phyloP scores from a whole-genome alignment of 1,140 invertebrate species.

The Aphidius ervi region DNA sequence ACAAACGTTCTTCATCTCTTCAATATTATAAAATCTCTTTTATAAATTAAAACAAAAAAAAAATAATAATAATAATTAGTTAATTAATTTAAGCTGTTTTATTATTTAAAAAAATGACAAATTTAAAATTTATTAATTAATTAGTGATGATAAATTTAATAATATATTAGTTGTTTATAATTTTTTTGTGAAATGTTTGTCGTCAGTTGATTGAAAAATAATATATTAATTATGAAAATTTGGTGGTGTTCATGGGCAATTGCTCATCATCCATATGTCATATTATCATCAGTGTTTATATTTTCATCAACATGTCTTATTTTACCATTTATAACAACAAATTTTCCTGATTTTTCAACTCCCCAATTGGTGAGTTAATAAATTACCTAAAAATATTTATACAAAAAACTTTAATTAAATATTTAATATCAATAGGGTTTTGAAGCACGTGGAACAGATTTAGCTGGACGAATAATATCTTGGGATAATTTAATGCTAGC shows the following conservation, averaged over 20 bases:
- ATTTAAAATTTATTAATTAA: too few species aligned
- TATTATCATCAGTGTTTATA: constrained; percentile 64
- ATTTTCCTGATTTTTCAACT: constrained; percentile 73
- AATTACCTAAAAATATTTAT: constrained; percentile 13
- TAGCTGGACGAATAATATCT: constrained; percentile 72
- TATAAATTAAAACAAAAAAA: too few species aligned
- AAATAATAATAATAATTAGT: too few species aligned
- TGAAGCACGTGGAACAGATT: constrained; percentile 79
- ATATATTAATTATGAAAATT: constrained; percentile 32
- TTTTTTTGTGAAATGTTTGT: too few species aligned
- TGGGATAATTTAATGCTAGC: constrained; percentile 81
- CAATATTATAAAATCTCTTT: too few species aligned
- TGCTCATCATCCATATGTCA: constrained; percentile 70
- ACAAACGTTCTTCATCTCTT: too few species aligned
- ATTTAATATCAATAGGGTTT: constrained; percentile 63
- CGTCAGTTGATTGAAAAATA: too few species aligned
- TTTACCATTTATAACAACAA: constrained; percentile 64
- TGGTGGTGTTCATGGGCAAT: constrained; percentile 61
- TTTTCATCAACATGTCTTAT: constrained; percentile 68
- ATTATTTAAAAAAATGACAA: too few species aligned
- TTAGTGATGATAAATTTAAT: too few species aligned
- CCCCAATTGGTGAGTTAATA: constrained; percentile 61
- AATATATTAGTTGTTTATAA: too few species aligned
- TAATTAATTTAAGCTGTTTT: too few species aligned
- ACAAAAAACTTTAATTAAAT: constrained; percentile 25